These are phyloP conservation scores for Leptinotarsa haldemani DNA, from an alignment of 2,888 invertebrate genomes.

Conservation along the genomic window DNA sequence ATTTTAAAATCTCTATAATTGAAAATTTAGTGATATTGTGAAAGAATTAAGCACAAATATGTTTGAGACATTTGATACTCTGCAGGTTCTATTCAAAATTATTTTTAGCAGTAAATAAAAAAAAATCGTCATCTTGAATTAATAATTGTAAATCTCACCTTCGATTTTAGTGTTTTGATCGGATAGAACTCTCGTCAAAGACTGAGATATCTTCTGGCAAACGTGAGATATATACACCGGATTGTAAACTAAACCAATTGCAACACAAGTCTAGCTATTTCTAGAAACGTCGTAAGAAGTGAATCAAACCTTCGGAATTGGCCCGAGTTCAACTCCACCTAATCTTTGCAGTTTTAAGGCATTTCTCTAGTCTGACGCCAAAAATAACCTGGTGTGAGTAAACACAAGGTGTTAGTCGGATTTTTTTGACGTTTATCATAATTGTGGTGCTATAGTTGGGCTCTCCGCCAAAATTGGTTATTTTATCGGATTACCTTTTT, in stretches of 20 bases:
- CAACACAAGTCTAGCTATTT: constrained; percentile 42
- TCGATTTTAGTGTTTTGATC: constrained; percentile 5
- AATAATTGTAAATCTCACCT: constrained; percentile 8
- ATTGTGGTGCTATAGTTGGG: constrained; percentile 40
- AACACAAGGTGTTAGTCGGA: constrained; percentile 41
- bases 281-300: constrained; percentile 45
- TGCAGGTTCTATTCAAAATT: too few relatives aligned
- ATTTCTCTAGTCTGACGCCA: constrained; percentile 15
- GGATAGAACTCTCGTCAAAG: constrained; percentile 12
- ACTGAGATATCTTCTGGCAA: constrained; percentile 3
- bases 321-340: constrained; percentile 29
- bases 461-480: constrained; percentile 35
- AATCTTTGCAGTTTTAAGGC: constrained; percentile 23
- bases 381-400: constrained; percentile 51
- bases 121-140: neutral
- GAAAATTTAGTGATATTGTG: too few relatives aligned
- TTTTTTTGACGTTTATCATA: constrained; percentile 41
- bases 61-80: too few relatives aligned
- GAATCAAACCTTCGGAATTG: constrained; percentile 40
- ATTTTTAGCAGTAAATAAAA: too few relatives aligned
- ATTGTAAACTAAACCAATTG: constrained; percentile 39
- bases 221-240: constrained; percentile 44
- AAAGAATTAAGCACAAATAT: too few relatives aligned
- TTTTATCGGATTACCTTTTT: constrained; percentile 9
- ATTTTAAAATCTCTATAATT: too few relatives aligned